Evolutionary conservation across 2,797 vertebrate species (phyloP), one percentile per base, ranked within the genome.

Genomic region (Aythya fuligula): DNA sequence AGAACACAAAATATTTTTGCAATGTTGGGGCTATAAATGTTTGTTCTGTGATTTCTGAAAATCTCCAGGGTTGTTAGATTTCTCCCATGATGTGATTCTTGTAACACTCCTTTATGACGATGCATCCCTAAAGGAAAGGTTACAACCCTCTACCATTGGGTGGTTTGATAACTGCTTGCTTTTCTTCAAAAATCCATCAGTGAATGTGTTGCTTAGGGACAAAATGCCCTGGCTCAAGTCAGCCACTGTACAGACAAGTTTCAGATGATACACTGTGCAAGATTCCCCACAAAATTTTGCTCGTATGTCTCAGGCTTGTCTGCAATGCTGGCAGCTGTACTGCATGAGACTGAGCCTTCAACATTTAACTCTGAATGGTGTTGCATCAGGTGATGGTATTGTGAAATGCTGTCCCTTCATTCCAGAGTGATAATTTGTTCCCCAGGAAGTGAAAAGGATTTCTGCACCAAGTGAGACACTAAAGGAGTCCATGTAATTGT

Each of bases 11-110:
- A 3, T 57, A 22, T 75, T 74, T 89, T 77, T 38, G 5, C 9
- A 3, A 5, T 66, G 19, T 69, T 84, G 11, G 21, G 47, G 7
- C 36, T 81, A 41, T 62, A 67, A 91, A 77, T n/a, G 19, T 57
- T 93, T 77, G 19, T 60, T 80, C 58, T 69, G 34, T 75, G 72
- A 53, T 56, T 91, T 89, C 67, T 81, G 70, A 62, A 90, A 54
- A 47, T 16, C 53, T 81, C n/a, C 27, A 49, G 34, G n/a, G 13
- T n/a, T 70, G 32, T 74, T 75, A n/a, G 13, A 64, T 71, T 87
- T 91, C 20, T 91, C 5, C 32, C 27, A 47, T 19, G 3, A 43
- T 49, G 24, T 53, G 16, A 67, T 65, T 38, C 60, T 30, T 66
- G 8, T 67, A 75, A 30, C 7, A 53, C 9, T 8, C 30, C 18